Evolutionary conservation across 1,140 invertebrate genomes (phyloP).

Genomic region (Magallana gigas): DNA sequence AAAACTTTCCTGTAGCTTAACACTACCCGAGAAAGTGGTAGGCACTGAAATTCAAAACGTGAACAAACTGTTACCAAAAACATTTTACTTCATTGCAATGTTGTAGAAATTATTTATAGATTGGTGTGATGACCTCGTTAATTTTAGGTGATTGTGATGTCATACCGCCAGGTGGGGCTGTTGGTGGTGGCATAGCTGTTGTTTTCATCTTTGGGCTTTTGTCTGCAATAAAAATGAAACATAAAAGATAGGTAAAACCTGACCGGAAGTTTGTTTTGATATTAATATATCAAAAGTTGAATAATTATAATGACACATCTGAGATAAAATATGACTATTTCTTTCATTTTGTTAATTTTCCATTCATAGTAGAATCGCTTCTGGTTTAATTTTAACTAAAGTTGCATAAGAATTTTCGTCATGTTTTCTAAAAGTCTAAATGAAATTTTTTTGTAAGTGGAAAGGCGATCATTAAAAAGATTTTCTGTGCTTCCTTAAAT

Average conservation of each 20-base stretch:
- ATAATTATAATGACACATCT: neutral
- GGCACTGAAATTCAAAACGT: neutral
- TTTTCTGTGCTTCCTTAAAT: no score
- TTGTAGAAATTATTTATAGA: no score
- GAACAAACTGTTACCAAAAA: neutral
- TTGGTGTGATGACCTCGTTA: no score
- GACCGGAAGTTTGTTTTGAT: neutral
- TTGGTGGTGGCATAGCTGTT: neutral
- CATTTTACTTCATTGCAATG: neutral
- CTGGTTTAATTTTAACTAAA: neutral
- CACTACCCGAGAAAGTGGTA: neutral
- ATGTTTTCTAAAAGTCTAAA: no score
- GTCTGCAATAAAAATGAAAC: neutral
- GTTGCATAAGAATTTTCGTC: neutral
- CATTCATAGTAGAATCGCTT: neutral
- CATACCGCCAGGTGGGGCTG: neutral
- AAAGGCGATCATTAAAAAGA: no score
- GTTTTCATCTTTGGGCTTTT: slow-evolving; percentile 3
- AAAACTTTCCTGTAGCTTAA: neutral
- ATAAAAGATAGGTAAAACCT: no score
- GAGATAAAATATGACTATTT: neutral
- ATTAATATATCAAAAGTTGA: neutral
- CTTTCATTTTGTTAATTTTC: neutral
- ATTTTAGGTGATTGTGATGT: neutral
- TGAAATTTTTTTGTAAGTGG: no score